phyloP scores from a whole-genome alignment of 2,113 vertebrate species.

The Eulemur macaco region DNA sequence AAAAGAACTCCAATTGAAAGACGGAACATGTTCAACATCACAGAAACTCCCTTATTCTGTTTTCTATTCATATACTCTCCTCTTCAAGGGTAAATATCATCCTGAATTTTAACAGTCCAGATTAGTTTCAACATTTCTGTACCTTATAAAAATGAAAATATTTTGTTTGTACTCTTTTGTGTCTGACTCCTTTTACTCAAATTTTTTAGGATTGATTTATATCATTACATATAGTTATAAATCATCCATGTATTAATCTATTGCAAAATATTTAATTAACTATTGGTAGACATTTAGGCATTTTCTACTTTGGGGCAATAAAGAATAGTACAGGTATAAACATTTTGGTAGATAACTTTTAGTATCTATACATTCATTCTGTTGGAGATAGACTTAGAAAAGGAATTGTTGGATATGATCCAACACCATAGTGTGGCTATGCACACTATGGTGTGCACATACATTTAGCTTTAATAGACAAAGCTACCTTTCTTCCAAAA shows the following conservation, averaged over 20 bases:
- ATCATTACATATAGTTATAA: background rate
- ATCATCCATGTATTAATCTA: background rate
- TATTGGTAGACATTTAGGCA: background rate
- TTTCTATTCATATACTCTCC: background rate
- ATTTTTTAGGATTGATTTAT: background rate
- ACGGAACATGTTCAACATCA: background rate
- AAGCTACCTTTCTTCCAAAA: no score
- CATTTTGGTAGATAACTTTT: background rate
- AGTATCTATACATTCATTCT: background rate
- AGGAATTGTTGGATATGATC: no score
- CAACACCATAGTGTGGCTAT: no score
- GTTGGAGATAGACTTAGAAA: no score
- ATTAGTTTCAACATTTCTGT: constrained; percentile 21
- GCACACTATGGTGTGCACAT: no score
- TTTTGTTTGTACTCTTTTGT: background rate
- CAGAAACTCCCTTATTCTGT: background rate
- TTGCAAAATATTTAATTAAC: background rate
- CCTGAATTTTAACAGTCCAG: background rate
- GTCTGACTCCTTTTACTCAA: background rate
- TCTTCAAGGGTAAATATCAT: background rate
- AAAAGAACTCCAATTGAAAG: background rate
- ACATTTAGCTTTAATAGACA: no score
- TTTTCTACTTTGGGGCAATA: background rate
- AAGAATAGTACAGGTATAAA: background rate
- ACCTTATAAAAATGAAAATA: constrained; percentile 1